A percentile compares a stretch with the other conserved stretches of the same genome.
Conservation (phyloP, 2,113 vertebrate genomes). For the Ptilorrhoa leucosticta region DNA sequence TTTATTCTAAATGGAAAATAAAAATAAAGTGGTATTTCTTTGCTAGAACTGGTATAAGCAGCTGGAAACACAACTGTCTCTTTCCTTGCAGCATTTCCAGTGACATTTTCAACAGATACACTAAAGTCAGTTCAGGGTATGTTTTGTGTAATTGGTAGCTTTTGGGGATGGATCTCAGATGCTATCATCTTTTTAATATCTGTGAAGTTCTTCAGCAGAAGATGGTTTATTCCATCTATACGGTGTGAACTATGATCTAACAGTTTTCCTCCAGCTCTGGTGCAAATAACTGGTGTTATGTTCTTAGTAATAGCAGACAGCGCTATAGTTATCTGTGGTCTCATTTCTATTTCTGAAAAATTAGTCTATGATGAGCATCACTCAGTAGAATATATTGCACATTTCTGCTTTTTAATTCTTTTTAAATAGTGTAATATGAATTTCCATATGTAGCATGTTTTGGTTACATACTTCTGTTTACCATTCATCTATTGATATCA, state of each 20-base stretch:
- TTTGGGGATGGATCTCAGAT: neutral
- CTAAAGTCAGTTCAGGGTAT: neutral
- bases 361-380: neutral
- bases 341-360: neutral
- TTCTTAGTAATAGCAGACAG: neutral
- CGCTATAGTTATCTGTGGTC: neutral
- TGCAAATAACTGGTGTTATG: neutral
- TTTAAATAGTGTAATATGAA: neutral
- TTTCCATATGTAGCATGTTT: neutral
- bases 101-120: neutral
- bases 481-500: neutral
- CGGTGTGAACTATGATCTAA: conserved; percentile 21
- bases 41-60: neutral
- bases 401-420: neutral
- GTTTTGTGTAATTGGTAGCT: neutral
- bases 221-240: neutral
- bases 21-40: neutral
- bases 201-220: neutral
- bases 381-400: neutral
- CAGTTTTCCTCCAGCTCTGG: neutral
- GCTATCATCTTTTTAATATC: neutral
- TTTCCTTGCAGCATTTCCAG: neutral
- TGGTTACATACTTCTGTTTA: neutral
- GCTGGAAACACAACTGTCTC: neutral
- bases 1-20: neutral